These are phyloP conservation scores for Marasmarcha lunaedactyla DNA, from an alignment of 2,888 invertebrate species.

Conservation along the genomic window DNA sequence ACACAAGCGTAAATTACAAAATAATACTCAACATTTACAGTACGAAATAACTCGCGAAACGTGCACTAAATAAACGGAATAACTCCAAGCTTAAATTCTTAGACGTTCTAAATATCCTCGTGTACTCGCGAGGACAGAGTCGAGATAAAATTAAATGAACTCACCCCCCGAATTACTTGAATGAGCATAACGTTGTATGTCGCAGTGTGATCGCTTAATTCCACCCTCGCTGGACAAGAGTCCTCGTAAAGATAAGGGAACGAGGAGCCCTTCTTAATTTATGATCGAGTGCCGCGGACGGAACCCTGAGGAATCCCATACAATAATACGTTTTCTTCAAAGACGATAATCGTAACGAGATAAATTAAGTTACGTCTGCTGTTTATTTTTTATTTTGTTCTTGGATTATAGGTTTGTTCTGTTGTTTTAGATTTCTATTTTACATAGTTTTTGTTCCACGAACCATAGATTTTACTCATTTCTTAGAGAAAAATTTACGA, in stretches of 20 bases:
- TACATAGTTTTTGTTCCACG: no score
- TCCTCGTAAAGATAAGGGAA: slow-evolving; percentile 59
- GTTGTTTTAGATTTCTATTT: no score
- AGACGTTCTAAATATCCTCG: background rate
- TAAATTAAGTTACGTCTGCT: no score
- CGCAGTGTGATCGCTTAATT: slow-evolving; percentile 52
- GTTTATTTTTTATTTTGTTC: no score
- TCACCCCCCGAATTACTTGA: background rate
- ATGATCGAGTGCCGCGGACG: slow-evolving; percentile 32
- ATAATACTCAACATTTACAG: no score
- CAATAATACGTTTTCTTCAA: background rate
- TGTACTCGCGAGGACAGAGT: background rate
- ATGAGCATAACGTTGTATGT: background rate
- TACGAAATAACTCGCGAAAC: no score
- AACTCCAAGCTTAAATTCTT: background rate
- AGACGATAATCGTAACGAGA: no score
- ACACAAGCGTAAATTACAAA: no score
- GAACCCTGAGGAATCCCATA: background rate
- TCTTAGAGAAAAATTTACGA: no score
- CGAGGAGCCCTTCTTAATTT: slow-evolving; percentile 51
- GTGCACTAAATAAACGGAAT: background rate
- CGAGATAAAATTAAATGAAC: background rate
- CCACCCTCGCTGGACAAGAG: slow-evolving; percentile 47
- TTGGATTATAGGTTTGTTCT: no score
- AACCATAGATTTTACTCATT: no score